Evolutionary conservation across 1,140 invertebrate genomes (phyloP).

Genomic region (Temnothorax nylanderi): DNA sequence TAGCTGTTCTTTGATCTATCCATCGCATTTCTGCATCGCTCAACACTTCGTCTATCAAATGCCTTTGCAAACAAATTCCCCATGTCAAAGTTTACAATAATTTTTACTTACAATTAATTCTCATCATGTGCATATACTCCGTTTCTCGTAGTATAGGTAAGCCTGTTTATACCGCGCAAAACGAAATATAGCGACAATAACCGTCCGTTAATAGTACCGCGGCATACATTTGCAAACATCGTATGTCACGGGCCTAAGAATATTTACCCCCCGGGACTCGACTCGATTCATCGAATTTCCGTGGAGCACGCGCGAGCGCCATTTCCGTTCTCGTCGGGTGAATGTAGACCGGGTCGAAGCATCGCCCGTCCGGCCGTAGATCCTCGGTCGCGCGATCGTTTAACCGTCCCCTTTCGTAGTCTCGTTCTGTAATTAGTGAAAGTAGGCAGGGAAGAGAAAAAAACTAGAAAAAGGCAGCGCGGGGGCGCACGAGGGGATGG

Average conservation of each 20-base stretch:
- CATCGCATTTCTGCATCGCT: neutral
- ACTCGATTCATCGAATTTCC: constrained; percentile 68
- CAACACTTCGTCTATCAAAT: neutral
- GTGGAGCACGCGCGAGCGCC: constrained; percentile 18
- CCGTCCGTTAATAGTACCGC: neutral
- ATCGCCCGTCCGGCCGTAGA: constrained; percentile 53
- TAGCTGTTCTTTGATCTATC: neutral
- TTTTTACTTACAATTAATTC: neutral
- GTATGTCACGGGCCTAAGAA: constrained; percentile 43
- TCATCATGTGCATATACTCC: too few relatives aligned
- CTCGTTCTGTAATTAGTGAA: constrained; percentile 84
- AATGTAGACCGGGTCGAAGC: constrained; percentile 40
- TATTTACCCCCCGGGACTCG: constrained; percentile 28
- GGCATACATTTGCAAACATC: constrained; percentile 17
- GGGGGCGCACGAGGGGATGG: constrained; percentile 53
- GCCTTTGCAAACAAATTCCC: neutral
- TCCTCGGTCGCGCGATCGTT: constrained; percentile 53
- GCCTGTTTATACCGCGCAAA: neutral
- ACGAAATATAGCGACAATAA: neutral
- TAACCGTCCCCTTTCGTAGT: constrained; percentile 39
- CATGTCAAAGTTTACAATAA: neutral
- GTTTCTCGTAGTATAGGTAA: too few relatives aligned
- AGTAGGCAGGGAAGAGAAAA: constrained; percentile 74
- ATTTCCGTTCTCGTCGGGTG: constrained; percentile 56
- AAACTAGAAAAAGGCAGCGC: constrained; percentile 45